Evolutionary conservation across 2,113 vertebrate species (phyloP).

Genomic region (Ameiurus melas): DNA sequence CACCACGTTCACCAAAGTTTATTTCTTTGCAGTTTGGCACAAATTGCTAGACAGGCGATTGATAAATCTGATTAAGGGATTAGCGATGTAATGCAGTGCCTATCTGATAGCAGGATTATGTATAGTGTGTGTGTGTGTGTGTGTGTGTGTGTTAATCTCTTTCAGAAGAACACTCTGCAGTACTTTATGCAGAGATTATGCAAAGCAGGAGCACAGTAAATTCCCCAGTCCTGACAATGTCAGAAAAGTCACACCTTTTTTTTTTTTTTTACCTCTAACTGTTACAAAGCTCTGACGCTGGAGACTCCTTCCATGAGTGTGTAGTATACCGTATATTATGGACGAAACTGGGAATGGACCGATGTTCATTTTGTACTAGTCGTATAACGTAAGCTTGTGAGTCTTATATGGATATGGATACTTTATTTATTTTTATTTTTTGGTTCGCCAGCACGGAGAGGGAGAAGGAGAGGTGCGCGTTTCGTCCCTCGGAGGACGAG

Average conservation of each 20-base stretch:
- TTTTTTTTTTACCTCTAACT: no score
- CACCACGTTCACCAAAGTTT: no score
- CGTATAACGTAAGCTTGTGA: background rate
- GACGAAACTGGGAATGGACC: background rate
- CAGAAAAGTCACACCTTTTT: no score
- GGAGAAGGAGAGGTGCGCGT: slow-evolving; percentile 7
- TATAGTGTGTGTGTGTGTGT: slow-evolving; percentile 11
- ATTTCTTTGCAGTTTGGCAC: background rate
- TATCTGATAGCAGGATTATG: slow-evolving; percentile 36
- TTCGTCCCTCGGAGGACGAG: slow-evolving; percentile 5
- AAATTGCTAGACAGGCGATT: slow-evolving; percentile 74
- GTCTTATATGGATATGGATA: background rate
- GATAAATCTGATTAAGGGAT: slow-evolving; percentile 77
- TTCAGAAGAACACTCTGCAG: background rate
- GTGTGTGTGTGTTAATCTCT: background rate
- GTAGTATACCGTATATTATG: background rate
- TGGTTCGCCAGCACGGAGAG: slow-evolving; percentile 32
- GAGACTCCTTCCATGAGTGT: background rate
- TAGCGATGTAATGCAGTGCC: slow-evolving; percentile 69
- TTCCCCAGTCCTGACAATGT: no score
- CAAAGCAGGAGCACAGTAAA: background rate
- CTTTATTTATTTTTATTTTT: background rate
- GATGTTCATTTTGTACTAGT: background rate
- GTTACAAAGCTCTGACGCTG: no score
- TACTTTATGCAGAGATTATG: slow-evolving; percentile 9